These are phyloP conservation scores for Xylocampa areola DNA, from an alignment of 2,888 invertebrate species.

Conservation along the genomic window DNA sequence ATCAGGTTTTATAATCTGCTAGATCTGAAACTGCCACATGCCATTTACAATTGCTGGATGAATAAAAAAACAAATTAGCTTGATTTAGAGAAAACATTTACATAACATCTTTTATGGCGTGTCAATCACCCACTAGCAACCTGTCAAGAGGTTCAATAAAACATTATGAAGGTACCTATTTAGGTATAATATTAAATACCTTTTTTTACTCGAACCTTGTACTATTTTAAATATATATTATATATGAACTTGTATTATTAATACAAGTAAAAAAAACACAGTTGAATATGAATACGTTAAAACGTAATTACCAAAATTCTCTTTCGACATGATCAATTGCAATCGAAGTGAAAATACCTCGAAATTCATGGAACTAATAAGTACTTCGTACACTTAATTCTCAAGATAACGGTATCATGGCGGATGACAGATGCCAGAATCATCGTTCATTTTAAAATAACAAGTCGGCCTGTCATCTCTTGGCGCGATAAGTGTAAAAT, in stretches of 20 bases:
- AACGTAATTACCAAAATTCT: constrained; percentile 30
- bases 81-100: too few relatives aligned
- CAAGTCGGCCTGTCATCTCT: constrained; percentile 49
- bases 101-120: constrained; percentile 9
- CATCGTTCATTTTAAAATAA: constrained; percentile 56
- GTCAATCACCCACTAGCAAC: constrained; percentile 3
- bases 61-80: too few relatives aligned
- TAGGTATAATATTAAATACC: too few relatives aligned
- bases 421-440: constrained; percentile 48
- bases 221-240: too few relatives aligned
- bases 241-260: too few relatives aligned
- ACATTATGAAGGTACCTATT: neutral
- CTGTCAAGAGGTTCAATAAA: neutral
- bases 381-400: too few relatives aligned
- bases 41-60: too few relatives aligned
- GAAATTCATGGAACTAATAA: too few relatives aligned
- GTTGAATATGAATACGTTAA: constrained; percentile 1
- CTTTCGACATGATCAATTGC: constrained; percentile 34
- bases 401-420: constrained; percentile 45
- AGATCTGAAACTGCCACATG: too few relatives aligned
- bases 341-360: constrained; percentile 30
- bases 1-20: too few relatives aligned
- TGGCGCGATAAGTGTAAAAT: constrained; percentile 59
- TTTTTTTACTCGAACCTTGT: too few relatives aligned
- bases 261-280: constrained; percentile 9